phyloP scores from a whole-genome alignment of 2,888 invertebrate species.

The Epirrita christyi region DNA sequence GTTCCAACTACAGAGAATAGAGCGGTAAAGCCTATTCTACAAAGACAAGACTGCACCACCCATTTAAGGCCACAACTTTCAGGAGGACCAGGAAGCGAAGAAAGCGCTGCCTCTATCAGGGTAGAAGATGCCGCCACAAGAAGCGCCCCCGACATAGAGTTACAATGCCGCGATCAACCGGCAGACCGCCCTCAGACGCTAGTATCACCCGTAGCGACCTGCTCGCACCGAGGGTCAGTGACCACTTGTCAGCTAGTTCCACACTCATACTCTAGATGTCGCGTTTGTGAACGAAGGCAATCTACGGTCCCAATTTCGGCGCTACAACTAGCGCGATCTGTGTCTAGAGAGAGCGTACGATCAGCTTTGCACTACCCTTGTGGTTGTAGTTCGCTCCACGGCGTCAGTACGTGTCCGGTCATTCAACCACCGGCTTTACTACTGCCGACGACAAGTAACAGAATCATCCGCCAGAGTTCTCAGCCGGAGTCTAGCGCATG shows the following conservation, averaged over 20 bases:
- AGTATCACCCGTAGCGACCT: conserved; percentile 83
- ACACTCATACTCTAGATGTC: conserved; percentile 86
- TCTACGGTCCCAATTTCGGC: conserved; percentile 92
- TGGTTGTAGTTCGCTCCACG: conserved; percentile 81
- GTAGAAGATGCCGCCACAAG: conserved; percentile 88
- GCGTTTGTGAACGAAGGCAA: conserved; percentile 91
- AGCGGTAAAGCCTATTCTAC: conserved; percentile 91
- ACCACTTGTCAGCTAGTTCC: conserved; percentile 88
- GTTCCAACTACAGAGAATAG: conserved; percentile 73
- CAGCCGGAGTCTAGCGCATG: conserved; percentile 91
- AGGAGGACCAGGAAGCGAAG: conserved; percentile 90
- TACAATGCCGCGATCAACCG: conserved; percentile 87
- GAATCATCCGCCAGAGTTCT: conserved; percentile 95
- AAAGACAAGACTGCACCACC: conserved; percentile 94
- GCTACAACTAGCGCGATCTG: conserved; percentile 92
- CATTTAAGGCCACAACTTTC: conserved; percentile 90
- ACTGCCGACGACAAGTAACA: conserved; percentile 88
- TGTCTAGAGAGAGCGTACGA: conserved; percentile 92
- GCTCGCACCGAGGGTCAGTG: conserved; percentile 86
- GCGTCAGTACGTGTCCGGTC: conserved; percentile 87
- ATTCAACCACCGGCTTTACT: conserved; percentile 89
- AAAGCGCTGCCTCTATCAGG: conserved; percentile 86
- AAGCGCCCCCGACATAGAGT: conserved; percentile 92
- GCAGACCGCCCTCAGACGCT: conserved; percentile 82
- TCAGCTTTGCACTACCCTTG: conserved; percentile 88